Conservation (phyloP, 2,888 invertebrate species). For the Andrena minutula region DNA sequence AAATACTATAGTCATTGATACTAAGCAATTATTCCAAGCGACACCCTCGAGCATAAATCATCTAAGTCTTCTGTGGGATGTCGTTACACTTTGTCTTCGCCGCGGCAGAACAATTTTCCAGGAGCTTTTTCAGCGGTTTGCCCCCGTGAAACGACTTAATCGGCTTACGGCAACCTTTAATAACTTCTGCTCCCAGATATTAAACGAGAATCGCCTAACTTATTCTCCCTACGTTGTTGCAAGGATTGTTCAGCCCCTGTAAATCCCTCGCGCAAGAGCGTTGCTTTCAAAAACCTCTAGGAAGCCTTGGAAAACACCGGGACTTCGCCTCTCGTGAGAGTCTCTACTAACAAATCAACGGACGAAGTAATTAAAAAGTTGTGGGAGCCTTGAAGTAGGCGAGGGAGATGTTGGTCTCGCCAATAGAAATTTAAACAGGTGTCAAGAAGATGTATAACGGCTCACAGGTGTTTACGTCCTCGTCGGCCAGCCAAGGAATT, state of each 20-base stretch:
- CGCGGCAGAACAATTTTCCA: not conserved
- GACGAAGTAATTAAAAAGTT: too few relatives aligned
- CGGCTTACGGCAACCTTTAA: conserved; percentile 42
- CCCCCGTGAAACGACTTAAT: conserved; percentile 40
- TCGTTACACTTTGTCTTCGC: not conserved
- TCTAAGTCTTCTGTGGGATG: too few relatives aligned
- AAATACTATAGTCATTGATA: too few relatives aligned
- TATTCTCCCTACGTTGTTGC: conserved; percentile 6
- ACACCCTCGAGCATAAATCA: too few relatives aligned
- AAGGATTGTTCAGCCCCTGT: conserved; percentile 8
- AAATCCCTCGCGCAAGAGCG: conserved; percentile 8
- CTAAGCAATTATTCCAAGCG: too few relatives aligned
- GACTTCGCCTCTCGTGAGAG: too few relatives aligned
- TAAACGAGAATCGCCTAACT: conserved; percentile 24
- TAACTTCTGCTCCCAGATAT: conserved; percentile 44
- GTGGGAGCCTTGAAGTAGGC: not conserved
- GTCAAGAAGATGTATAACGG: not conserved
- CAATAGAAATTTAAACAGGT: not conserved
- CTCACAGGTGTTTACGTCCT: conserved; percentile 23
- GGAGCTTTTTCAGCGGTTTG: conserved; percentile 27
- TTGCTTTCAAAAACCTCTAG: too few relatives aligned
- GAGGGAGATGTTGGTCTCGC: not conserved
- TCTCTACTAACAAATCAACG: too few relatives aligned
- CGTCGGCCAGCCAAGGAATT: conserved; percentile 31
- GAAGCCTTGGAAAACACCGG: not conserved